Conservation (phyloP, 2,113 vertebrate genomes). For the cattle (Bos taurus) region ARS-UCD2.0 NC_037351.1:10830501-10831000, state of each 20-base stretch:
- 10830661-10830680: not conserved
- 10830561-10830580: not conserved
- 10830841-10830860: not conserved
- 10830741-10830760: not conserved
- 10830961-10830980: conserved; percentile 44
- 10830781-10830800: not conserved
- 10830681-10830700: not conserved
- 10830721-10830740: not conserved
- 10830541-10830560: not conserved
- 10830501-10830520: not conserved
- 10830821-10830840: not conserved
- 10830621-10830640: no score
- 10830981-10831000: conserved; percentile 30
- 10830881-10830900: not conserved
- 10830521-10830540: not conserved
- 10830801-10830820: not conserved
- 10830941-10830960: not conserved
- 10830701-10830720: not conserved
- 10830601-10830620: not conserved
- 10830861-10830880: not conserved
- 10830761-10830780: not conserved
- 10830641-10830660: not conserved
- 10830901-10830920: not conserved
- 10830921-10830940: not conserved
- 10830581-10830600: not conserved